phyloP scores from a whole-genome alignment of 2,113 vertebrate genomes.

The Dascyllus trimaculatus region DNA sequence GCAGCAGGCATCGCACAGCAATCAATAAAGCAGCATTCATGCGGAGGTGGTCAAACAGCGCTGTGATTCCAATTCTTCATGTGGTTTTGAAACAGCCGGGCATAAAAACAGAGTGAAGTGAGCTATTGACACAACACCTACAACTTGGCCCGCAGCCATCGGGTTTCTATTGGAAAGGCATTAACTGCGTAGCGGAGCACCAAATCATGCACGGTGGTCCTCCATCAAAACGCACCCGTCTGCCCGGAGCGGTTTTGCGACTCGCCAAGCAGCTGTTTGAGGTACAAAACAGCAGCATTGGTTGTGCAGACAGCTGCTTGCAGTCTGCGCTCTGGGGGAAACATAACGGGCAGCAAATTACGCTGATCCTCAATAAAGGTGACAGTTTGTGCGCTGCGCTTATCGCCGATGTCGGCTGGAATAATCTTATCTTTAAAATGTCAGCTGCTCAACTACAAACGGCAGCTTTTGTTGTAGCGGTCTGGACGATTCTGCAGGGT shows the following conservation, averaged over 20 bases:
- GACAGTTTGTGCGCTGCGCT: slow-evolving; percentile 21
- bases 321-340: slow-evolving; percentile 24
- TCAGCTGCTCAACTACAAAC: slow-evolving; percentile 12
- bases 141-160: slow-evolving; percentile 48
- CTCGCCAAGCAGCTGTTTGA: slow-evolving; percentile 51
- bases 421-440: slow-evolving; percentile 29
- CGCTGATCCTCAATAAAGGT: slow-evolving; percentile 31
- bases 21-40: slow-evolving; percentile 63
- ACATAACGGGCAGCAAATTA: slow-evolving; percentile 35
- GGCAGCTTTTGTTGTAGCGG: background rate
- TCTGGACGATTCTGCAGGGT: background rate
- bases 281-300: slow-evolving; percentile 25
- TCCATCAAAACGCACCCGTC: slow-evolving; percentile 52
- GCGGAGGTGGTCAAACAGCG: slow-evolving; percentile 59
- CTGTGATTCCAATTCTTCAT: slow-evolving; percentile 52
- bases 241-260: slow-evolving; percentile 37
- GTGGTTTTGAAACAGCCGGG: slow-evolving; percentile 30
- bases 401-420: slow-evolving; percentile 7
- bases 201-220: slow-evolving; percentile 58
- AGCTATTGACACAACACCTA: slow-evolving; percentile 61
- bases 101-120: slow-evolving; percentile 46
- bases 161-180: slow-evolving; percentile 54
- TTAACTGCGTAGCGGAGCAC: slow-evolving; percentile 49
- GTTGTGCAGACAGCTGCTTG: slow-evolving; percentile 58
- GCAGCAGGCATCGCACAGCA: slow-evolving; percentile 33